Evolutionary conservation across 2,888 invertebrate genomes (phyloP).

Genomic region (Parnassius orleans): DNA sequence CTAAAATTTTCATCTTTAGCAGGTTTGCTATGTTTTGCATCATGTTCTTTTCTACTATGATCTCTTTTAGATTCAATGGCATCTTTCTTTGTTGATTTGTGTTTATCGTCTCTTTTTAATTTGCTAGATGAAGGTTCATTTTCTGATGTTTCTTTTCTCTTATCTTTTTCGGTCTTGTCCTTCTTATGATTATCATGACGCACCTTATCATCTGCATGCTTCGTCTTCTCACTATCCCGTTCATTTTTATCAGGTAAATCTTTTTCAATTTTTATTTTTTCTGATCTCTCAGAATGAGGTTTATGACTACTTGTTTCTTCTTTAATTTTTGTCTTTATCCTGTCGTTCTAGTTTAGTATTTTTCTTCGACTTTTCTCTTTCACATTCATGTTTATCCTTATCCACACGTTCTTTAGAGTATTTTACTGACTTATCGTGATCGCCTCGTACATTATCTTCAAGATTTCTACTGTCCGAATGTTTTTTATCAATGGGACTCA

Average conservation of each 20-base stretch:
- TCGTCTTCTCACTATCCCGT: conserved; percentile 55
- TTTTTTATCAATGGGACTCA: conserved; percentile 47
- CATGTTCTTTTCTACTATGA: conserved; percentile 61
- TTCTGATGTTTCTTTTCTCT: conserved; percentile 56
- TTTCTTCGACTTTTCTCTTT: conserved; percentile 58
- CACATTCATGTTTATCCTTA: conserved; percentile 65
- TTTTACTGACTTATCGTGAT: conserved; percentile 58
- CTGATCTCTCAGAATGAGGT: conserved; percentile 44
- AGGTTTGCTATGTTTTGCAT: conserved; percentile 64
- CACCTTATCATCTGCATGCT: conserved; percentile 60
- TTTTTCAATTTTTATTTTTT: conserved; percentile 49
- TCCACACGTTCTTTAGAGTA: conserved; percentile 60
- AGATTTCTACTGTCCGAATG: conserved; percentile 56
- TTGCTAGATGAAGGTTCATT: conserved; percentile 46
- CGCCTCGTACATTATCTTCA: conserved; percentile 61
- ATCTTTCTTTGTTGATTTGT: conserved; percentile 71
- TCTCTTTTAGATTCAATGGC: conserved; percentile 63
- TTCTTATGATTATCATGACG: conserved; percentile 76
- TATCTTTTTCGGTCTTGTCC: conserved; percentile 65
- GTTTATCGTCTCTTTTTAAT: conserved; percentile 72
- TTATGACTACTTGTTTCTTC: conserved; percentile 47
- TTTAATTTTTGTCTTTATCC: conserved; percentile 56
- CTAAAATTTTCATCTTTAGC: conserved; percentile 61
- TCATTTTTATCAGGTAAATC: conserved; percentile 52
- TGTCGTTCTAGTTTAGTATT: conserved; percentile 52